phyloP scores from a whole-genome alignment of 2,797 vertebrate species.

The Danio albolineatus region DNA sequence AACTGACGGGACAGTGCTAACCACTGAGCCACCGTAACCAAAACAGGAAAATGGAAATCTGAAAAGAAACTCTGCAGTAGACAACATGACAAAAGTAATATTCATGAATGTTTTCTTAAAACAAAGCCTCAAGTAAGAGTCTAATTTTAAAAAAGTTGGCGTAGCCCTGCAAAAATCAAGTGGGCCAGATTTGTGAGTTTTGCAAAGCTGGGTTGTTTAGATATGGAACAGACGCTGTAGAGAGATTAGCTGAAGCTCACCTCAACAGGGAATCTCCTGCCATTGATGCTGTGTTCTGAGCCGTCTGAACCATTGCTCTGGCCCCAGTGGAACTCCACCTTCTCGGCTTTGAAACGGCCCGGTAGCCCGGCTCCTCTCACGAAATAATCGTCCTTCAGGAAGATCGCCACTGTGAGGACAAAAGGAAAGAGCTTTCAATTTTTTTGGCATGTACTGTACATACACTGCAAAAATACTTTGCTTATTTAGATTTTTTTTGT shows the following conservation, averaged over 20 bases:
- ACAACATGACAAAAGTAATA: too few relatives aligned
- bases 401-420: conserved; percentile 87
- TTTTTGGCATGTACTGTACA: conserved; percentile 1
- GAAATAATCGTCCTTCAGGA: conserved; percentile 96
- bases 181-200: neutral
- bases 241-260: conserved; percentile 73
- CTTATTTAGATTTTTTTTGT: too few relatives aligned
- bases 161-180: neutral
- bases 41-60: too few relatives aligned
- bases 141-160: neutral
- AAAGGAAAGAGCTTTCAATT: conserved; percentile 55
- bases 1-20: too few relatives aligned
- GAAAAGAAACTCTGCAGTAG: too few relatives aligned
- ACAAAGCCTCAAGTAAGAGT: neutral
- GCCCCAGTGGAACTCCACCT: conserved; percentile 98
- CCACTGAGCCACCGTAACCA: too few relatives aligned
- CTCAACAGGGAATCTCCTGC: conserved; percentile 92
- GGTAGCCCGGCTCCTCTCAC: conserved; percentile 91
- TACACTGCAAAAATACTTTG: too few relatives aligned
- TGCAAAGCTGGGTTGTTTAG: neutral
- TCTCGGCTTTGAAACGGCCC: conserved; percentile 94
- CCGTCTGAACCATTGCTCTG: conserved; percentile 93
- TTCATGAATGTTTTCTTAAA: neutral
- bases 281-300: conserved; percentile 94
- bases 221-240: conserved; percentile 10